These are phyloP conservation scores for Barbus barbus DNA, from an alignment of 2,113 vertebrate species.

Conservation along the genomic window DNA sequence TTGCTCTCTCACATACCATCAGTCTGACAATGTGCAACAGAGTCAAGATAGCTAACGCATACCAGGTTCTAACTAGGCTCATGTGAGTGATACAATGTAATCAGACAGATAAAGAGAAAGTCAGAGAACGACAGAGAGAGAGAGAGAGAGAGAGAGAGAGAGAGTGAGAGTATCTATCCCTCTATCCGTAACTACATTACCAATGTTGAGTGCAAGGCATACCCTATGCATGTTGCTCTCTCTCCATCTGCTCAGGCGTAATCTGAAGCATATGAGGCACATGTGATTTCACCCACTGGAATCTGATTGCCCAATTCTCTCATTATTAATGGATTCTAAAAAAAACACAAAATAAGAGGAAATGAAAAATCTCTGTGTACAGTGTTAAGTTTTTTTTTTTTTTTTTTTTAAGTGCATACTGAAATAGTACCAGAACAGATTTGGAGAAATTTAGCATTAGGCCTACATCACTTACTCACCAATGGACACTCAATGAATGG, in stretches of 20 bases:
- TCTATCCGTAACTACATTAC: constrained; percentile 36
- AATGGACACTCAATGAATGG: too few relatives aligned
- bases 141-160: neutral
- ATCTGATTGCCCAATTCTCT: neutral
- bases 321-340: constrained; percentile 9
- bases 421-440: neutral
- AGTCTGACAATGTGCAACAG: neutral
- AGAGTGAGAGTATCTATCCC: neutral
- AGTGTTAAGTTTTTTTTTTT: too few relatives aligned
- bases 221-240: neutral
- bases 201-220: neutral
- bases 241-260: constrained; percentile 3
- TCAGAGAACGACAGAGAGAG: constrained; percentile 17
- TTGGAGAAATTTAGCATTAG: neutral
- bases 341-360: neutral
- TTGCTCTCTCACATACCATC: constrained; percentile 27
- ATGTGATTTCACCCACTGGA: constrained; percentile 44
- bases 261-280: constrained; percentile 48
- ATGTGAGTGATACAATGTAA: constrained; percentile 44
- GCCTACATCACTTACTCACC: neutral
- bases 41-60: constrained; percentile 6
- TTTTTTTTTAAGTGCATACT: too few relatives aligned
- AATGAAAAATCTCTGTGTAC: neutral
- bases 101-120: constrained; percentile 29
- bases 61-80: constrained; percentile 36